A percentile compares a stretch with the other conserved stretches of the same genome.
Conservation (phyloP, 30 jellyfish, hydroid and myxozoan species). For the Aurelia aurita region DNA sequence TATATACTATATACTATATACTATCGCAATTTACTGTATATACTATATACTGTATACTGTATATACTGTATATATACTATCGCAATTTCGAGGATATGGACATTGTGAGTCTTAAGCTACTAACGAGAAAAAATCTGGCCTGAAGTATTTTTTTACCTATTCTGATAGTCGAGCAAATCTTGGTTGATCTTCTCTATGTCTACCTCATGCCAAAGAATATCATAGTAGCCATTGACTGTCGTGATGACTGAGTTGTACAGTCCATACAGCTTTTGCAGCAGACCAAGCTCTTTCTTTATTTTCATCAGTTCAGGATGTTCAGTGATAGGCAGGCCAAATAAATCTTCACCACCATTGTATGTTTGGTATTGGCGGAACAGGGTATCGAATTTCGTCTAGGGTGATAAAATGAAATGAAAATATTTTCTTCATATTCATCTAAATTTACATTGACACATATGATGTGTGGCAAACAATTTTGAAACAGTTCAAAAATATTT, state of each 20-base stretch:
- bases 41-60: too few relatives aligned
- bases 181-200: slow-evolving; percentile 94
- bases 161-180: slow-evolving; percentile 89
- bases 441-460: too few relatives aligned
- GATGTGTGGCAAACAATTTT: too few relatives aligned
- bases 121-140: too few relatives aligned
- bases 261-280: slow-evolving; percentile 95
- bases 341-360: slow-evolving; percentile 98
- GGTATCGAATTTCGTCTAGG: slow-evolving; percentile 91
- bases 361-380: slow-evolving; percentile 94
- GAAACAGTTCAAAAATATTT: too few relatives aligned
- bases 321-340: slow-evolving; percentile 94
- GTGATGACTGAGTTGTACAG: slow-evolving; percentile 94
- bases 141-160: slow-evolving; percentile 78
- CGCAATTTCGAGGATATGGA: too few relatives aligned
- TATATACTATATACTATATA: too few relatives aligned
- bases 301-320: slow-evolving; percentile 87
- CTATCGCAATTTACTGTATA: too few relatives aligned
- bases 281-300: slow-evolving; percentile 88
- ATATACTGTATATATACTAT: too few relatives aligned
- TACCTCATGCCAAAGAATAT: slow-evolving; percentile 96
- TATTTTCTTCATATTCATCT: too few relatives aligned
- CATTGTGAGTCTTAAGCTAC: too few relatives aligned
- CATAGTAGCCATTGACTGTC: slow-evolving; percentile 94
- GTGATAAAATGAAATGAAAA: neutral